Evolutionary conservation across 2,888 invertebrate species (phyloP).

Genomic region (Ariolimax columbianus): DNA sequence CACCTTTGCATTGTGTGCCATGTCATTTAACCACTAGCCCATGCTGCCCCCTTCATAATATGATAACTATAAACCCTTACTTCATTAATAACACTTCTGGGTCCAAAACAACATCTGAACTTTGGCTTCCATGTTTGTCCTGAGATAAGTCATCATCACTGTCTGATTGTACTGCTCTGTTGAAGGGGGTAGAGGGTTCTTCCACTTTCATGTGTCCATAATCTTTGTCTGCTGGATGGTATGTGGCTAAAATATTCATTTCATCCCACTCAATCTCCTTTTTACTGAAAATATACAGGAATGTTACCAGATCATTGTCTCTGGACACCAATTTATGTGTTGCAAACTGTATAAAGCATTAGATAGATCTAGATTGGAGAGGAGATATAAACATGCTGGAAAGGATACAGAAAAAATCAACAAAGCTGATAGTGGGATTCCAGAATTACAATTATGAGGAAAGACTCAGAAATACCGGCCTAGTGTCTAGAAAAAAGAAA

Average conservation of each 20-base stretch:
- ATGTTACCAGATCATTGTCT: not conserved
- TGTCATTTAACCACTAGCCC: too few relatives aligned
- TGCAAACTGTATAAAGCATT: too few relatives aligned
- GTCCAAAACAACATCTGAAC: conserved; percentile 57
- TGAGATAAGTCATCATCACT: conserved; percentile 74
- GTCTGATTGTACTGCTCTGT: conserved; percentile 81
- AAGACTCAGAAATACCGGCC: too few relatives aligned
- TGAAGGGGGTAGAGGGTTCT: conserved; percentile 97
- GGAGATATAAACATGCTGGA: too few relatives aligned
- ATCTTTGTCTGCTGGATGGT: conserved; percentile 98
- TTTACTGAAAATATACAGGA: conserved; percentile 30
- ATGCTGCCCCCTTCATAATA: too few relatives aligned
- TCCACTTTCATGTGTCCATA: conserved; percentile 97
- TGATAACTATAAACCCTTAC: conserved; percentile 49
- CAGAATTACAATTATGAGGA: too few relatives aligned
- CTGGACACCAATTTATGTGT: not conserved
- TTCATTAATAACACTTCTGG: conserved; percentile 61
- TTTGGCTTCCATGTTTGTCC: conserved; percentile 73
- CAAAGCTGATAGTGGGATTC: too few relatives aligned
- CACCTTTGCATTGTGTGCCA: too few relatives aligned
- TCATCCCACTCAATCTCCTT: conserved; percentile 85
- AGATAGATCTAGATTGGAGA: too few relatives aligned
- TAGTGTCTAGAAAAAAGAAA: too few relatives aligned
- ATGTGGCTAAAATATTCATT: conserved; percentile 98
- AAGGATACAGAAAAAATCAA: too few relatives aligned